Base-by-base conservation (phyloP, 2,888 invertebrate species). In the Drosophila paranaensis region DNA sequence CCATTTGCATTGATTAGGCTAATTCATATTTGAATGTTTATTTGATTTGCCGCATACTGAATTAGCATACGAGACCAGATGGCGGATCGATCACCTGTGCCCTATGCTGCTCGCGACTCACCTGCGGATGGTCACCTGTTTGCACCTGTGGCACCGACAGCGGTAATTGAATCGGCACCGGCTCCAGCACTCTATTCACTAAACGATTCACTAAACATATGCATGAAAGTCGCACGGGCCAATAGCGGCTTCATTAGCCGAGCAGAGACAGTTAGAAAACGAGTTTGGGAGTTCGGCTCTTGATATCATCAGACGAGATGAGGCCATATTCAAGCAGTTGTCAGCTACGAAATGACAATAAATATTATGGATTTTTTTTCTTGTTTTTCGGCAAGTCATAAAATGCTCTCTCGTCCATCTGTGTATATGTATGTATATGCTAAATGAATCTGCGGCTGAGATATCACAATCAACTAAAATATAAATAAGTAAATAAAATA, bases 1-100 rank as follows among this genome's bases (percentile, higher is more conserved):
- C 69, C 75, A 88, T 83, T 83, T 85, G 83, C 85, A 88, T 83
- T 84, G 82, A 82, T 88, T 82, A 84, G 77, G 62, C 71, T 79
- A 67, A 82, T 80, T 80, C 77, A 79, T 74, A 77, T 77, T 68
- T 67, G 72, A 71, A 77, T 79, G 67, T 71, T 81, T 71, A 72
- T 86, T 78, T 72, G 66, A 73, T 64, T 81, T 69, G 53, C 78
- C 75, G 61, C 74, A 62, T 14, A 39, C 16, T 25, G 25, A 55
- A 68, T 71, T 61, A 66, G 51, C 68, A 72, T 64, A 43, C 14
- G 30, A 25, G 46, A 27, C 20, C 45, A 64, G 33, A 45, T 20
- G 20, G 20, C 11, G 20, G 43, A 40, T n/a, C 14, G 45, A 16
- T 33, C 69, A 51, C 45, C 55, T 53, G 45, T 20, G 33, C 45